Percentiles rank a stretch among this genome's conserved stretches.
Evolutionary conservation across 1,140 invertebrate species (phyloP).

Genomic region (Drosophila bocqueti): DNA sequence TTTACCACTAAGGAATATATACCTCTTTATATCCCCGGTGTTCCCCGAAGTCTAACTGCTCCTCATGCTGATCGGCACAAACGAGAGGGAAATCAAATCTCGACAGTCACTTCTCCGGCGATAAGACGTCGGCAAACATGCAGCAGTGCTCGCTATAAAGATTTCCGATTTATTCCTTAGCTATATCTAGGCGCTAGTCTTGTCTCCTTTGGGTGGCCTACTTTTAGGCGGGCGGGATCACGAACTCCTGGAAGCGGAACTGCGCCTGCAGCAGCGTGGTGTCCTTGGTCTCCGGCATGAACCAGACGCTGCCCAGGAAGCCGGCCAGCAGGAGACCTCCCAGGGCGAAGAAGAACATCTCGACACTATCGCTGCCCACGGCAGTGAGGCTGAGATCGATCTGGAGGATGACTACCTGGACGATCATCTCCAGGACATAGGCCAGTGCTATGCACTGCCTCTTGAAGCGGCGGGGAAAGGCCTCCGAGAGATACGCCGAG

Average conservation of each 20-base stretch:
- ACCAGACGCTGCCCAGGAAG: slow-evolving; percentile 57
- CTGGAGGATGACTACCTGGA: slow-evolving; percentile 53
- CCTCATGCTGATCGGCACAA: slow-evolving; percentile 34
- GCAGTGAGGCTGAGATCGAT: slow-evolving; percentile 21
- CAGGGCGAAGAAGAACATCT: slow-evolving; percentile 50
- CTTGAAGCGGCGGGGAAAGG: slow-evolving; percentile 68
- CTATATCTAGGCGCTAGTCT: slow-evolving; percentile 45
- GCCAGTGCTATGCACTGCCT: slow-evolving; percentile 61
- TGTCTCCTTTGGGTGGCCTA: slow-evolving; percentile 1
- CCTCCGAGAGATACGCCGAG: slow-evolving; percentile 71
- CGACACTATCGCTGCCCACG: neutral
- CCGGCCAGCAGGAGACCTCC: slow-evolving; percentile 52
- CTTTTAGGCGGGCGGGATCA: slow-evolving; percentile 42
- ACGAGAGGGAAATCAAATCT: slow-evolving; percentile 8
- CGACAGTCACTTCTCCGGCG: slow-evolving; percentile 14
- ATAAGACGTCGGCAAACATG: slow-evolving; percentile 20
- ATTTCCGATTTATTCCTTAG: slow-evolving; percentile 23
- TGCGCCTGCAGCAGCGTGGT: slow-evolving; percentile 66
- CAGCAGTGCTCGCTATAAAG: neutral
- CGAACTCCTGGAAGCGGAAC: slow-evolving; percentile 64
- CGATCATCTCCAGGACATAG: slow-evolving; percentile 56
- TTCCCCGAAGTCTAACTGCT: slow-evolving; percentile 16
- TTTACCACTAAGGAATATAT: neutral
- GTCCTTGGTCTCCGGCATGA: slow-evolving; percentile 71
- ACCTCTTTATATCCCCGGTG: slow-evolving; percentile 2